Conservation (phyloP, 2,888 invertebrate genomes). For the Synanthedon tipuliformis region DNA sequence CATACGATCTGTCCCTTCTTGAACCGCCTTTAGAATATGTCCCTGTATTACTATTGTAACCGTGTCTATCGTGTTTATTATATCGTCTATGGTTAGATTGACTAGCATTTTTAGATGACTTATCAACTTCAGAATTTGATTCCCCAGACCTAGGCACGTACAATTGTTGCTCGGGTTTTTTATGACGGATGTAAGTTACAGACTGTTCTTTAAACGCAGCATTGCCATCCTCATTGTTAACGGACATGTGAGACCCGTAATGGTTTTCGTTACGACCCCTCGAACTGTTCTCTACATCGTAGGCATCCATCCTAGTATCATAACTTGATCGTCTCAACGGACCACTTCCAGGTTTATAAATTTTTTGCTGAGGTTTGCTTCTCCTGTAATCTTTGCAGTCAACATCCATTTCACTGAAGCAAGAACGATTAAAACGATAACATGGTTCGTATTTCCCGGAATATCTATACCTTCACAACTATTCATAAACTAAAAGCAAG, state of each 20-base stretch:
- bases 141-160: conserved; percentile 54
- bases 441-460: conserved; percentile 18
- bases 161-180: conserved; percentile 59
- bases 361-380: conserved; percentile 76
- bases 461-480: conserved; percentile 7
- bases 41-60: conserved; percentile 31
- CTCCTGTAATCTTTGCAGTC: conserved; percentile 69
- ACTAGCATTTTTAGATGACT: conserved; percentile 50
- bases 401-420: conserved; percentile 59
- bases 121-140: conserved; percentile 38
- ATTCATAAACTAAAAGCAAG: conserved; percentile 1
- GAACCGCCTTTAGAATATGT: conserved; percentile 37
- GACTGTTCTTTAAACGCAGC: conserved; percentile 30
- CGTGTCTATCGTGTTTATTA: conserved; percentile 39
- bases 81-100: conserved; percentile 46
- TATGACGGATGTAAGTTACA: conserved; percentile 31
- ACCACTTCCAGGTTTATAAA: conserved; percentile 83
- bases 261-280: conserved; percentile 37
- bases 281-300: conserved; percentile 36
- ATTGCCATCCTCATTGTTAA: conserved; percentile 36
- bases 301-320: conserved; percentile 69
- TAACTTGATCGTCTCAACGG: conserved; percentile 76
- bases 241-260: conserved; percentile 53
- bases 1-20: conserved; percentile 43
- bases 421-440: conserved; percentile 28